A percentile compares a stretch with the other conserved stretches of the same genome.
phyloP scores from a whole-genome alignment of 1,140 invertebrate species.

The Sarcophaga peregrina region DNA sequence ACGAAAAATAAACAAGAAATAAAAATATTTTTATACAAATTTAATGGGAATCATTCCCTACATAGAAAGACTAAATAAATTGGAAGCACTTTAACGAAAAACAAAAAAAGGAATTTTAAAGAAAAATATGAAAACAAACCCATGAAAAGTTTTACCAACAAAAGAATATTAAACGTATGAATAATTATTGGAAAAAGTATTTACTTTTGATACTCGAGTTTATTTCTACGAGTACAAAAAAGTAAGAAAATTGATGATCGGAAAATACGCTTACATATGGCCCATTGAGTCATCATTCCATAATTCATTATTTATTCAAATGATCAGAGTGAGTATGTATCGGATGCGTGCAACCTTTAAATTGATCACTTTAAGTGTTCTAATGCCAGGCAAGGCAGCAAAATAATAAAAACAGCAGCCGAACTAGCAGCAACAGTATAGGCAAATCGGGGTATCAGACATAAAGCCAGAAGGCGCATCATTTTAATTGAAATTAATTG shows the following conservation, averaged over 20 bases:
- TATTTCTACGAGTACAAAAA: background rate
- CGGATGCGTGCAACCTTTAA: conserved; percentile 13
- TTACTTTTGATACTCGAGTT: background rate
- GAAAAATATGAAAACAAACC: too few species aligned
- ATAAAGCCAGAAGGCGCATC: background rate
- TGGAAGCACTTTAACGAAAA: too few species aligned
- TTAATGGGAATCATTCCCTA: too few species aligned
- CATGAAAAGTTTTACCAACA: too few species aligned
- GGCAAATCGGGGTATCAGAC: background rate
- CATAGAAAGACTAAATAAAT: too few species aligned
- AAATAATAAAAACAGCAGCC: too few species aligned
- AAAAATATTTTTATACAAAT: background rate
- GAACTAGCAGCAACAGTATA: background rate
- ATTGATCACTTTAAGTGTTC: conserved; percentile 34
- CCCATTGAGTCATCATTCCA: too few species aligned
- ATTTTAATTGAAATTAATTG: conserved; percentile 39
- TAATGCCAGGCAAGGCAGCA: too few species aligned
- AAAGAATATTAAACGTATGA: too few species aligned
- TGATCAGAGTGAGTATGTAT: background rate
- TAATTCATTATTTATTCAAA: background rate
- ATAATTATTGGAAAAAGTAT: background rate
- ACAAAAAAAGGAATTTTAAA: too few species aligned
- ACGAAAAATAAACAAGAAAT: background rate
- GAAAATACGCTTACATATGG: too few species aligned
- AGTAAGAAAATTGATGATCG: background rate